Conservation (phyloP, 2,113 vertebrate genomes). For the Onychorhynchus coronatus region DNA sequence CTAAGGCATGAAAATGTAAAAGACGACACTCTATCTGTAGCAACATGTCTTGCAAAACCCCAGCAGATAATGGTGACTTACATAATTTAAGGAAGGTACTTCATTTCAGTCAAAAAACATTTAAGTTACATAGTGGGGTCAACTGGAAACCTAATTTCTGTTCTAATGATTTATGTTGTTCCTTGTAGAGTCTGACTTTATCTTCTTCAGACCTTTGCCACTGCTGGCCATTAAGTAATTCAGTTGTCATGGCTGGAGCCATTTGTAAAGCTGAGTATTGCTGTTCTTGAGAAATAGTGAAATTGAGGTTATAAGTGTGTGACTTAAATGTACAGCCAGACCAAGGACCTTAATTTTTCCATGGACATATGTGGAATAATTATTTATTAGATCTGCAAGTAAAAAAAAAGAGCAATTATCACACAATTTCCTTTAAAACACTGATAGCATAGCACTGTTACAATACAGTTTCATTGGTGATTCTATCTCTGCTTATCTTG, state of each 20-base stretch:
- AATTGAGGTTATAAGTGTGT: background rate
- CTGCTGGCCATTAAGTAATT: background rate
- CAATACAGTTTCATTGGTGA: background rate
- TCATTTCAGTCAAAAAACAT: background rate
- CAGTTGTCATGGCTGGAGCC: background rate
- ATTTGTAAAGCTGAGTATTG: background rate
- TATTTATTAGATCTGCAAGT: background rate
- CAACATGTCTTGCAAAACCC: background rate
- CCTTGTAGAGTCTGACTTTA: background rate
- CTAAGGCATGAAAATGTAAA: background rate
- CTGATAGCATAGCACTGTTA: background rate
- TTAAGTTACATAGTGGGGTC: background rate
- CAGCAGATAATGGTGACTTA: background rate
- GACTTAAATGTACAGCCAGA: background rate
- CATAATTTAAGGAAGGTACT: background rate
- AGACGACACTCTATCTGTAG: background rate
- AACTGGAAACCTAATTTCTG: background rate
- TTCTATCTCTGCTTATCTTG: background rate
- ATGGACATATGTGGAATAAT: background rate
- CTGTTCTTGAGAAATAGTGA: background rate
- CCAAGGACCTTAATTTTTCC: background rate
- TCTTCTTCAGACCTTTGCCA: background rate
- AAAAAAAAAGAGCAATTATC: background rate
- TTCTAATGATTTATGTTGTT: background rate
- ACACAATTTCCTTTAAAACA: background rate